These are phyloP conservation scores for Nycteola revayana DNA, from an alignment of 2,888 invertebrate species.

Conservation along the genomic window DNA sequence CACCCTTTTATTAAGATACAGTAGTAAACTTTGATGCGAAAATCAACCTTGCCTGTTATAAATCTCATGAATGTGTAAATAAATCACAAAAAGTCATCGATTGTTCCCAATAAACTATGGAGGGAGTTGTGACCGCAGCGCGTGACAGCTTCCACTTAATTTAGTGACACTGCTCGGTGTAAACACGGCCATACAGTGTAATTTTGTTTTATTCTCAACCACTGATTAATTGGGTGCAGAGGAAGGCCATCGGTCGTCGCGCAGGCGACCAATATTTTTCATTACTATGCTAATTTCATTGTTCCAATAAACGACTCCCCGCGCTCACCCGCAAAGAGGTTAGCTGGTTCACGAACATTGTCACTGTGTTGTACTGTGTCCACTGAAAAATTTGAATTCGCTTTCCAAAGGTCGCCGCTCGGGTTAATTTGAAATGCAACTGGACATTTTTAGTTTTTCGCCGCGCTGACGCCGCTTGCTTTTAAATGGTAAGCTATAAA, in stretches of 20 bases:
- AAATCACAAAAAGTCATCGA: conserved; percentile 25
- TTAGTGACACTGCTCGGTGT: conserved; percentile 35
- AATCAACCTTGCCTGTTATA: conserved; percentile 14
- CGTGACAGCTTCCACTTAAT: conserved; percentile 39
- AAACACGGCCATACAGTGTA: conserved; percentile 40
- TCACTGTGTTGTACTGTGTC: conserved; percentile 70
- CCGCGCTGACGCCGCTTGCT: conserved; percentile 34
- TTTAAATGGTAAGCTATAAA: conserved; percentile 48
- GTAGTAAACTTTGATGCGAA: conserved; percentile 3
- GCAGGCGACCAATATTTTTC: conserved; percentile 75
- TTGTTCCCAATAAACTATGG: conserved; percentile 25
- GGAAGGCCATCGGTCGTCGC: conserved; percentile 40
- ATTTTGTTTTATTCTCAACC: conserved; percentile 53
- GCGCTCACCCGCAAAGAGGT: conserved; percentile 66
- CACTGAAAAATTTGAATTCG: conserved; percentile 73
- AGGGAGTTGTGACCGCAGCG: conserved; percentile 29
- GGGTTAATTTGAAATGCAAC: conserved; percentile 74
- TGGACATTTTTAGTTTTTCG: conserved; percentile 60
- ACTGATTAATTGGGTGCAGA: conserved; percentile 57
- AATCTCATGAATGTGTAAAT: conserved; percentile 14
- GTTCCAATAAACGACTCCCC: conserved; percentile 71
- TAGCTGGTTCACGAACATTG: conserved; percentile 67
- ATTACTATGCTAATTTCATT: conserved; percentile 81
- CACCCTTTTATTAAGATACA: neutral
- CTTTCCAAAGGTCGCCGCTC: conserved; percentile 53